Base-by-base conservation (phyloP, 2,113 vertebrate species). In the Hemiprocne comata region DNA sequence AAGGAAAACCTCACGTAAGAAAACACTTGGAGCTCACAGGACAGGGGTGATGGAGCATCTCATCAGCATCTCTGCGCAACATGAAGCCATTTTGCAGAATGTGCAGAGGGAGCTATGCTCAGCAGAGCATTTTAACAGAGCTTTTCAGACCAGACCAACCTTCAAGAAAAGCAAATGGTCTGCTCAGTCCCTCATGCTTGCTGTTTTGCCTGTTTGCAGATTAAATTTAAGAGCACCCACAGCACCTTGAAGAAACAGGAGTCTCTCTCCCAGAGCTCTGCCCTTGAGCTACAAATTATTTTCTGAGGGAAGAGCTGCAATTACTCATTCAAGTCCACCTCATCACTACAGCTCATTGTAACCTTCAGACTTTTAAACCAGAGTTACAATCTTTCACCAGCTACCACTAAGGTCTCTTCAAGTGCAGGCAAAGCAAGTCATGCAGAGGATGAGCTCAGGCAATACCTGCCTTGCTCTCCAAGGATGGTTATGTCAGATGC, bases 271-370 rank as follows among this genome's bases (percentile, higher is more conserved):
- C 36, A 91, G n/a, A 0, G 4, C 33, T 85, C 71, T 83, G 62
- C 78, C 87, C 82, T 72, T 76, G n/a, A 93, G 92, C 54, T 70
- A 90, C 33, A 33, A 86, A 94, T 17, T 73, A 76, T 70, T 85
- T 95, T 90, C 51, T 60, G 17, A 48, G 17, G 17, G 25, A 80
- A 86, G 42, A 70, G 38, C 44, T 72, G 42, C 40, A 86, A 76
- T 31, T 11, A 54, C 19, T 55, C 29, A 38, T 46, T 64, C 51
- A 77, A 78, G 48, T 50, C 73, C 40, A 87, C 15, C 23, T 74
- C 24, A 4, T 33, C 0, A 1, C 44, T 75, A 42, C 4, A 7
- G 64, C 53, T 85, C 57, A 70, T 33, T 2, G 3, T 10, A 78
- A 55, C 18, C 44, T 65, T 54, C 0, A 0, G 23, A 60, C 55